Base-by-base conservation (phyloP, 2,888 invertebrate species). In the Dasysyrphus albostriatus region DNA sequence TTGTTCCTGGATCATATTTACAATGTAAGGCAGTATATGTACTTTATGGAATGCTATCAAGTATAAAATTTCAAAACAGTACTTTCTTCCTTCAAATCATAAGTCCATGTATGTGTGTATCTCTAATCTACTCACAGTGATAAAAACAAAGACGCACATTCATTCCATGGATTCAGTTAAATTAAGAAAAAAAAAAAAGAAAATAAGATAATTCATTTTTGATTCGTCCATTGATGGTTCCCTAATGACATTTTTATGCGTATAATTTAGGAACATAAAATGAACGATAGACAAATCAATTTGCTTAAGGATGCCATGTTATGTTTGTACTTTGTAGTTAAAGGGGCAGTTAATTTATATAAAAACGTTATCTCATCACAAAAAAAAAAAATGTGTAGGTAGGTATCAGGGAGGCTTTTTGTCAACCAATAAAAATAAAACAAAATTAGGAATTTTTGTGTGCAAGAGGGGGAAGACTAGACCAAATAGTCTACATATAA, bases 221-320 rank as follows among this genome's bases (percentile, higher is more conserved):
- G 61, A 78, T 70, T 70, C 44, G 19, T 2, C 32, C 44, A 76
- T 44, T 77, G 58, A 39, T 54, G 19, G 56, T 42, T 24, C 67
- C 37, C 37, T 67, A 69, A 83, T 77, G 73, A 69, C 83, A 61
- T 51, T 83, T 83, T 83, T 83, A 73, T 83, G 83, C 59, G 72
- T 74, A n/a, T 54, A 78, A 61, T 69, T 77, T 73, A 67, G n/a
- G 73, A 61, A 24, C 75, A 70, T 65, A 70, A 70, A 47, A 39
- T 19, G 49, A 37, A 51, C 58, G 32, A 56, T 72, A 73, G 49
- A 80, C 63, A 81, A 81, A 75, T 75, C 72, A 76, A 77, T 82
- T 76, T 76, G 70, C 47, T 65, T 29, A 19, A 10, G 58, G 49
- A 58, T 37, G 49, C 51, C 34, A 49, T 54, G 10, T 19, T 69